Percentiles rank a stretch among this genome's conserved stretches.
These are phyloP conservation scores for Exocentrus adspersus DNA, from an alignment of 2,888 invertebrate genomes.

Conservation along the genomic window DNA sequence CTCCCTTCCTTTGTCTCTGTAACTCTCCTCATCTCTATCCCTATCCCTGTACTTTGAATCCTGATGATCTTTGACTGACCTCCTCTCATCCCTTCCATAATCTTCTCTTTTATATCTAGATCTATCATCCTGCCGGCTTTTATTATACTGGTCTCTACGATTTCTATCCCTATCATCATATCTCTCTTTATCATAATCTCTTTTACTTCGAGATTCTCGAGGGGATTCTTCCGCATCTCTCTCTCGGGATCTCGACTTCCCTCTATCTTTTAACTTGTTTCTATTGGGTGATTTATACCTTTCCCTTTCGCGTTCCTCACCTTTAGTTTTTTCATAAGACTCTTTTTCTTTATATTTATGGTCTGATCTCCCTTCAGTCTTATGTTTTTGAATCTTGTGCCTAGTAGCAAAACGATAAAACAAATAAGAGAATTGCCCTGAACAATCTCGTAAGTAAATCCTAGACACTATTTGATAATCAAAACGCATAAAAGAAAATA, in stretches of 20 bases:
- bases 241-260: conserved; percentile 14
- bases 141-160: conserved; percentile 29
- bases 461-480: too few relatives aligned
- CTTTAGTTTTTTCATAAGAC: conserved; percentile 30
- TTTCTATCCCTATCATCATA: conserved; percentile 29
- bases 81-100: conserved; percentile 36
- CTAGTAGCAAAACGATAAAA: conserved; percentile 18
- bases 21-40: conserved; percentile 20
- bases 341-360: conserved; percentile 23
- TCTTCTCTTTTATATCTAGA: conserved; percentile 35
- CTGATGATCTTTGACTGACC: conserved; percentile 5
- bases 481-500: too few relatives aligned
- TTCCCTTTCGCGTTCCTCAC: conserved; percentile 26
- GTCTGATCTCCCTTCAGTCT: conserved; percentile 4
- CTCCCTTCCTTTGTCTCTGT: conserved; percentile 30
- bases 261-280: conserved; percentile 28
- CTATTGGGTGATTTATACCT: conserved; percentile 24
- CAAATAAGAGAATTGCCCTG: too few relatives aligned
- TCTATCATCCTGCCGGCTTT: conserved; percentile 31
- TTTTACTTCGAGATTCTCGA: conserved; percentile 26
- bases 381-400: conserved; percentile 3
- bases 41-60: conserved; percentile 31
- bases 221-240: conserved; percentile 31
- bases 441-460: too few relatives aligned
- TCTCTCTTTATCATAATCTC: conserved; percentile 28